Evolutionary conservation across 1,140 invertebrate species (phyloP), one percentile per base, ranked within the genome.

Genomic region (Panagrolaimus sp.): DNA sequence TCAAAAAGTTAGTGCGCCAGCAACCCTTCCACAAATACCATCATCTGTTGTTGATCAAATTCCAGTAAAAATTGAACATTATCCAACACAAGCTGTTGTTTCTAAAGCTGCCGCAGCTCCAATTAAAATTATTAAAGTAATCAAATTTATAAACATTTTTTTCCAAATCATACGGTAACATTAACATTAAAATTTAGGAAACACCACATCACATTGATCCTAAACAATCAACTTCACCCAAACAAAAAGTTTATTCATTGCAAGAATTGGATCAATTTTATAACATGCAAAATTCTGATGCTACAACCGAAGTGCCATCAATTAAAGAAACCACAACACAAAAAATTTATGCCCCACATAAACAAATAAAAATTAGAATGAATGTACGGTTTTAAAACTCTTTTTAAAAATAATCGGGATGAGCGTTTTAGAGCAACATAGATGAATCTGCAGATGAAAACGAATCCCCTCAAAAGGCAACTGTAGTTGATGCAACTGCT

Each of bases 281-380:
- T 28, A 58, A 58, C 8, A 52, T 52, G 21, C 52, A 58, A 8
- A 58, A 58, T 21, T 21, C 52, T 21, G 28, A 58, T 12, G 1
- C 3, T 4, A 21, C 21, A 21, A 28, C 52, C 28, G 52, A 58
- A 21, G 28, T 14, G 15, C 8, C 52, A n/a, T 28, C 17, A 28
- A 58, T 58, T 58, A 28, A 58, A n/a, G 52, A 26, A 21, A 58
- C 52, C 14, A 58, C 52, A 28, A 58, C 52, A 21, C 1, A 21
- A 58, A 12, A 58, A 17, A n/a, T 58, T 12, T 58, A n/a, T 58
- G 52, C 52, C 12, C 52, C 52, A 21, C 52, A 58, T 58, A 58
- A 58, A 28, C 52, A 58, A 58, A 58, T 58, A 21, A 58, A 58
- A n/a, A 58, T 58, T 21, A 21, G 17, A 28, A 28, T 58, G 21